Percentiles rank a stretch among this genome's conserved stretches.
Conservation (phyloP, 2,797 vertebrate species). For the Anableps anableps region DNA sequence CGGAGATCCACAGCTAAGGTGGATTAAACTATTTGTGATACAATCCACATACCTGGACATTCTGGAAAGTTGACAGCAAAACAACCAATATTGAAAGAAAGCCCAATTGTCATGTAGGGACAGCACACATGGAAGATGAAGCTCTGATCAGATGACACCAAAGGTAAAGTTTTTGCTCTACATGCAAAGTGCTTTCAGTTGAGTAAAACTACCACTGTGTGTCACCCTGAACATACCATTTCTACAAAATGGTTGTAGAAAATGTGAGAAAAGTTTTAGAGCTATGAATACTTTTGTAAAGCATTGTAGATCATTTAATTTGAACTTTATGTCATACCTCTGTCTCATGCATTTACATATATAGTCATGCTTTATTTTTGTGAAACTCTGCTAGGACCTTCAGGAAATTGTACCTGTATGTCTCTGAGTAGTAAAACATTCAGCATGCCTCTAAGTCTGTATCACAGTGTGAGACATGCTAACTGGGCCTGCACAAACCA, state of each 20-base stretch:
- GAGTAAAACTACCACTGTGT: not conserved
- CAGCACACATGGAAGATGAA: not conserved
- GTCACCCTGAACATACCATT: not conserved
- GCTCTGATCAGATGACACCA: not conserved
- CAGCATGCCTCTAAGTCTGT: constrained; percentile 34
- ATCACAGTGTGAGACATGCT: constrained; percentile 45
- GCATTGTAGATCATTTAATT: not conserved
- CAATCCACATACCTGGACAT: not conserved
- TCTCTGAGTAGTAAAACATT: constrained; percentile 39
- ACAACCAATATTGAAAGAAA: not conserved
- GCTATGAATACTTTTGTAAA: not conserved
- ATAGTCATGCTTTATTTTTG: constrained; percentile 13
- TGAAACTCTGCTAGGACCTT: constrained; percentile 6
- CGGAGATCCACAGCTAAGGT: not conserved
- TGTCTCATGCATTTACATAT: not conserved
- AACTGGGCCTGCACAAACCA: constrained; percentile 55
- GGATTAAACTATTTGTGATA: not conserved
- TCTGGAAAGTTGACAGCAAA: not conserved
- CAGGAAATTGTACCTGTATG: constrained; percentile 16
- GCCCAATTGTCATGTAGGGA: not conserved
- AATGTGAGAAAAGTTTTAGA: not conserved
- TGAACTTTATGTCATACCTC: not conserved
- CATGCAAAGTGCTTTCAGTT: not conserved
- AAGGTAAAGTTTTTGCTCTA: not conserved
- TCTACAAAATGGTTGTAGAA: not conserved